These are phyloP conservation scores for Hemibagrus wyckioides DNA, from an alignment of 2,113 vertebrate species.

Conservation along the genomic window DNA sequence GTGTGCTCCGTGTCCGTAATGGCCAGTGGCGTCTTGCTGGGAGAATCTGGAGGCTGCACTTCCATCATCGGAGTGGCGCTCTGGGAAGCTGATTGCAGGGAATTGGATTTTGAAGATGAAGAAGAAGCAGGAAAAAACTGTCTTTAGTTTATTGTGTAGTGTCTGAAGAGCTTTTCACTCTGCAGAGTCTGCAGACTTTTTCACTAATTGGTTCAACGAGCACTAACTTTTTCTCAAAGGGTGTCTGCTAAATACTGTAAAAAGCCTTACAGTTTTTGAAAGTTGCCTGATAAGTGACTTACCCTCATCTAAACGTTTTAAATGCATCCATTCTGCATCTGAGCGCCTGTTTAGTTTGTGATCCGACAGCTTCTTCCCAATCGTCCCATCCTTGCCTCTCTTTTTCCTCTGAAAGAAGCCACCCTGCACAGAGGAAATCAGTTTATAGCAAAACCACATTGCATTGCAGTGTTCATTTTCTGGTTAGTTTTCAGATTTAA, in stretches of 20 bases:
- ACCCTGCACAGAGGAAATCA: conserved; percentile 69
- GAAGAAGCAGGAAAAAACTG: neutral
- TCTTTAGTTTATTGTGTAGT: neutral
- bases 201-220: neutral
- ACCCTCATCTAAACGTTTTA: conserved; percentile 83
- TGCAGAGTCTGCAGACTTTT: neutral
- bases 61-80: conserved; percentile 88
- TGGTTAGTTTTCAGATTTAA: too few relatives aligned
- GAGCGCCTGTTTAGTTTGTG: conserved; percentile 90
- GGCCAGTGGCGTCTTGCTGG: conserved; percentile 75
- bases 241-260: neutral
- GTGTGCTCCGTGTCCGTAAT: conserved; percentile 60
- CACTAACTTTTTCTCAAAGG: neutral
- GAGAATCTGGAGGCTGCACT: conserved; percentile 80
- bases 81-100: conserved; percentile 73
- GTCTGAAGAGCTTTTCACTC: neutral
- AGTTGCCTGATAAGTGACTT: conserved; percentile 9
- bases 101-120: neutral
- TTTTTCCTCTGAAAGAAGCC: conserved; percentile 76
- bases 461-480: neutral
- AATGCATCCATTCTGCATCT: conserved; percentile 92
- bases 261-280: neutral
- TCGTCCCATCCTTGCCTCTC: conserved; percentile 77
- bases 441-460: neutral
- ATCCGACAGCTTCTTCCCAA: conserved; percentile 92